These are phyloP conservation scores for Alloscopus bannaensis DNA, from an alignment of 2,888 invertebrate genomes.

Conservation along the genomic window DNA sequence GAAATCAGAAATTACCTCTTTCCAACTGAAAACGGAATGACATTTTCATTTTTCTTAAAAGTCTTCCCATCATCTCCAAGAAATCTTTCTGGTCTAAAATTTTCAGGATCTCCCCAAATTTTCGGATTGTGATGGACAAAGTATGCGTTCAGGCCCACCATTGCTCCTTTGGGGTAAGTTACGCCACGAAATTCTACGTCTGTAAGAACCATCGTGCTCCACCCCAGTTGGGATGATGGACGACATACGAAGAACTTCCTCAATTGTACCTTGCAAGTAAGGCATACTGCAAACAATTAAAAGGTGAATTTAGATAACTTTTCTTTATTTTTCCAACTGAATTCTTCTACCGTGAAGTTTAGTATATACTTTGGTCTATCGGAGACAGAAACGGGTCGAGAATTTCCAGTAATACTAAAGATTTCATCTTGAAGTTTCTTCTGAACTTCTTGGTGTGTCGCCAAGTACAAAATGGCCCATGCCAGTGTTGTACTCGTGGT, in stretches of 20 bases:
- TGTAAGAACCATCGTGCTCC: not conserved
- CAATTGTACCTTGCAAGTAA: slow-evolving; percentile 36
- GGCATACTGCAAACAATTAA: slow-evolving; percentile 25
- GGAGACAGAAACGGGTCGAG: slow-evolving; percentile 19
- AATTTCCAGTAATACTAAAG: slow-evolving; percentile 16
- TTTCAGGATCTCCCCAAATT: slow-evolving; percentile 25
- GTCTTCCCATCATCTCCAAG: not conserved
- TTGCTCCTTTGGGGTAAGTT: not conserved
- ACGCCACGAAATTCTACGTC: not conserved
- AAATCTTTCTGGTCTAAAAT: slow-evolving; percentile 19
- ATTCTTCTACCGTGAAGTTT: too few species aligned
- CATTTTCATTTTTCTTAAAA: not conserved
- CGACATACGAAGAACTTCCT: slow-evolving; percentile 14
- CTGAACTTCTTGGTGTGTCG: slow-evolving; percentile 24
- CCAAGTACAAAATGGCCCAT: slow-evolving; percentile 39
- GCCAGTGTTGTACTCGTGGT: slow-evolving; percentile 39
- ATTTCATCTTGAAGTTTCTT: slow-evolving; percentile 45
- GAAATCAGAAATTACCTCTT: too few species aligned
- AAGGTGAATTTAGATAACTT: not conserved
- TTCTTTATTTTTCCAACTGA: too few species aligned
- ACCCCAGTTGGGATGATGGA: not conserved
- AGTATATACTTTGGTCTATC: slow-evolving; percentile 45
- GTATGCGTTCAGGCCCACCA: slow-evolving; percentile 2
- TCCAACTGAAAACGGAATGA: slow-evolving; percentile 17
- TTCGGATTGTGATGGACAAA: slow-evolving; percentile 13